These are phyloP conservation scores for Chamaetylas fuelleborni DNA, from an alignment of 2,113 vertebrate genomes.

Conservation along the genomic window DNA sequence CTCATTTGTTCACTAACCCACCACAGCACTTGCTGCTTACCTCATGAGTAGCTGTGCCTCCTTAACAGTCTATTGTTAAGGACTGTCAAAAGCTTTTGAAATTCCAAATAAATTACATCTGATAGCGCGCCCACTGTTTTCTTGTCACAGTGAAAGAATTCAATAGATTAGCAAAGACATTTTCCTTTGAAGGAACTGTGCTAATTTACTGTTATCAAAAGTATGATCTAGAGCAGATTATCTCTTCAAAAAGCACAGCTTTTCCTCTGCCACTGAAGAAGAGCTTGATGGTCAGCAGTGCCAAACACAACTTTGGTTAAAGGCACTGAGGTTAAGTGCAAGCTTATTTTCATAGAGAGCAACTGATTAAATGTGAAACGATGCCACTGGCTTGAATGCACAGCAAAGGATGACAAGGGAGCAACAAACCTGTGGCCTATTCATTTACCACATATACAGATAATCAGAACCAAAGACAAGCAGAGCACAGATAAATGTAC, in stretches of 20 bases:
- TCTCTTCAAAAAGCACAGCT: not conserved
- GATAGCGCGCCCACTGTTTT: not conserved
- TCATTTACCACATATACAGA: not conserved
- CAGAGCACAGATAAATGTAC: not conserved
- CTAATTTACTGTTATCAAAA: slow-evolving; percentile 29
- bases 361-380: not conserved
- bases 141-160: slow-evolving; percentile 17
- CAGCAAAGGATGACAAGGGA: not conserved
- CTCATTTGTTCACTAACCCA: not conserved
- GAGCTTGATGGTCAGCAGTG: not conserved
- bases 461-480: not conserved
- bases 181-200: slow-evolving; percentile 1
- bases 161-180: not conserved
- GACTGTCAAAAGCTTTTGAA: slow-evolving; percentile 26
- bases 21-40: not conserved
- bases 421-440: not conserved
- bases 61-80: not conserved
- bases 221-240: not conserved
- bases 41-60: not conserved
- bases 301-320: not conserved
- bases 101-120: not conserved
- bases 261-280: not conserved
- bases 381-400: not conserved
- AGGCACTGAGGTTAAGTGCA: not conserved
- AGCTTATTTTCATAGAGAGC: not conserved